Conservation (phyloP, 2,797 vertebrate species). For the Emydoidea blandingii region DNA sequence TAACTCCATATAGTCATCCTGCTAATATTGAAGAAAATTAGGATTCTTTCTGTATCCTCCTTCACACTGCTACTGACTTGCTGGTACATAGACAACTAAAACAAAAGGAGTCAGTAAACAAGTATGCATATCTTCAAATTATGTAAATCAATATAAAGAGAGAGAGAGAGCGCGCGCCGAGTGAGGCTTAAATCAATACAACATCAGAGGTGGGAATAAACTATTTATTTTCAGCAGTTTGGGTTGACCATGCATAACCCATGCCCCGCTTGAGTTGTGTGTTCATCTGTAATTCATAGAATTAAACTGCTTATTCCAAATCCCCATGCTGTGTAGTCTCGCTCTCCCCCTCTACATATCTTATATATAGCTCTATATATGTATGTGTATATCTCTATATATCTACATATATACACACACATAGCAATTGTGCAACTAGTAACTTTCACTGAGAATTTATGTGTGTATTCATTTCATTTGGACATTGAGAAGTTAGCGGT, state of each 20-base stretch:
- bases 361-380: slow-evolving; percentile 35
- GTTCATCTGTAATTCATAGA: not conserved
- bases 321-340: not conserved
- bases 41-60: slow-evolving; percentile 23
- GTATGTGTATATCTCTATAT: slow-evolving; percentile 62
- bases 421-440: slow-evolving; percentile 42
- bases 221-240: not conserved
- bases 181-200: slow-evolving; percentile 11
- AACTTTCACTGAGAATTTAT: slow-evolving; percentile 6
- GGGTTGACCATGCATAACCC: not conserved
- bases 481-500: not conserved
- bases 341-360: slow-evolving; percentile 14
- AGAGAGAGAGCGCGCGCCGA: not conserved
- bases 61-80: slow-evolving; percentile 9
- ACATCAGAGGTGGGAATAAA: not conserved
- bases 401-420: slow-evolving; percentile 73
- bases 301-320: slow-evolving; percentile 48
- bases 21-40: not conserved
- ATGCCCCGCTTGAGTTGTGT: not conserved
- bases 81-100: not conserved
- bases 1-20: not conserved
- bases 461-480: not conserved
- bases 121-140: not conserved
- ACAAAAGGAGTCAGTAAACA: not conserved
- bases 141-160: not conserved